Conservation (phyloP, 2,113 vertebrate genomes). For the Reinhardtius hippoglossoides region DNA sequence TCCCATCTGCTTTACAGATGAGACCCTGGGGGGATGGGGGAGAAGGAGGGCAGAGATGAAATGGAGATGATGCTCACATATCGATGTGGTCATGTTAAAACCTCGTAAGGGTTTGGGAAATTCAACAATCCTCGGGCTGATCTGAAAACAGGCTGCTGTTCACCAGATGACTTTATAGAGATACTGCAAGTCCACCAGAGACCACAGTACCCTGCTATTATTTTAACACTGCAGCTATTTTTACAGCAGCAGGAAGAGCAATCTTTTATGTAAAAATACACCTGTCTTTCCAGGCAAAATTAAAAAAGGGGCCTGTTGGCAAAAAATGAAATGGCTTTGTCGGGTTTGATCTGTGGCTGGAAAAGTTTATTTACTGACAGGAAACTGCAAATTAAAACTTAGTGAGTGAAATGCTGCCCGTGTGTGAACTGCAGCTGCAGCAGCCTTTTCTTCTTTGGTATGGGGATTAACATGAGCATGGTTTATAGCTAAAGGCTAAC, state of each 20-base stretch:
- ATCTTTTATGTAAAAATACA: slow-evolving; percentile 17
- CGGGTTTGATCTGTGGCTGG: slow-evolving; percentile 1
- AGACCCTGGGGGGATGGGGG: slow-evolving; percentile 37
- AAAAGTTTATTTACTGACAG: neutral
- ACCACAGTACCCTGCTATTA: neutral
- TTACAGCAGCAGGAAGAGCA: neutral
- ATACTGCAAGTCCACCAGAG: neutral
- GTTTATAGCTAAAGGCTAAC: neutral
- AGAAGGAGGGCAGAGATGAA: slow-evolving; percentile 33
- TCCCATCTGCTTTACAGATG: slow-evolving; percentile 73
- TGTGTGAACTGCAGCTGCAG: neutral
- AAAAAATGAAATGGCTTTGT: neutral
- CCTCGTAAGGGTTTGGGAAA: neutral
- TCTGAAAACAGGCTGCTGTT: neutral
- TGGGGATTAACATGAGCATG: neutral
- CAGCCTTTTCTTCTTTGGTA: neutral
- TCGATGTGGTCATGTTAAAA: neutral
- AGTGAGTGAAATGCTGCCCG: neutral
- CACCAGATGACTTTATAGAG: neutral
- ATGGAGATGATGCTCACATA: slow-evolving; percentile 30
- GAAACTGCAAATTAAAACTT: slow-evolving; percentile 6
- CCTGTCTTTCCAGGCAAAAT: neutral
- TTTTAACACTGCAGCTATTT: neutral
- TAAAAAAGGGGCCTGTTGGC: neutral
- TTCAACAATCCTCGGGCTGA: slow-evolving; percentile 1